phyloP scores from a whole-genome alignment of 2,888 invertebrate species.

The Dioctria rufipes region DNA sequence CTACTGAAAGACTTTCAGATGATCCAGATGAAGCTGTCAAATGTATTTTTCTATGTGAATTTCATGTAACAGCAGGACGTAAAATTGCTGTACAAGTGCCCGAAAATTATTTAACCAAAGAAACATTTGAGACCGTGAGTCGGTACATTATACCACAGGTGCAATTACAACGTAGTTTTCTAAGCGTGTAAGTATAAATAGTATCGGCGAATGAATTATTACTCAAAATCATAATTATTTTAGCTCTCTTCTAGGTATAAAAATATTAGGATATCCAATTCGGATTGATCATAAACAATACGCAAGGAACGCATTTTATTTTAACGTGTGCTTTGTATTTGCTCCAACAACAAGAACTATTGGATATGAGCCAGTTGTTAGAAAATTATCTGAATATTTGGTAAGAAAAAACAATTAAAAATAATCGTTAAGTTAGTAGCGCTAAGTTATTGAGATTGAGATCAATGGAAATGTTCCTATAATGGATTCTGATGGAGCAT shows the following conservation, averaged over 20 bases:
- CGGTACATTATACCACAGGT: constrained; percentile 89
- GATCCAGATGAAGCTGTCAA: constrained; percentile 78
- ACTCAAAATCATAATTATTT: constrained; percentile 59
- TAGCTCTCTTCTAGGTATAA: constrained; percentile 82
- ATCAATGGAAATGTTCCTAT: too few relatives aligned
- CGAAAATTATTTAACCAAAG: constrained; percentile 84
- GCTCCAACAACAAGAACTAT: constrained; percentile 83
- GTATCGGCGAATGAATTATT: background rate
- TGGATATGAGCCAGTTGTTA: constrained; percentile 85
- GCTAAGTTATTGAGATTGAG: too few relatives aligned
- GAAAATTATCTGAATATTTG: constrained; percentile 85
- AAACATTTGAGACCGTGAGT: constrained; percentile 85
- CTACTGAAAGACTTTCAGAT: background rate
- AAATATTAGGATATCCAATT: constrained; percentile 86
- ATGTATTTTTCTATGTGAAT: constrained; percentile 85
- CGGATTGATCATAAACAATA: constrained; percentile 85
- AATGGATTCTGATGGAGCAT: too few relatives aligned
- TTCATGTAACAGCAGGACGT: constrained; percentile 83
- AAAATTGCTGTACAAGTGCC: constrained; percentile 87
- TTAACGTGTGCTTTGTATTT: constrained; percentile 88
- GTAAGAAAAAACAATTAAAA: constrained; percentile 71
- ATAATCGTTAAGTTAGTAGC: background rate
- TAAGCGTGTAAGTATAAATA: constrained; percentile 80
- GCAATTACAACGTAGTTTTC: constrained; percentile 82
- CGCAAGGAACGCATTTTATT: constrained; percentile 85